Conservation (phyloP, 37 sponge, comb jelly and placozoan species). For the Spongia lamella region DNA sequence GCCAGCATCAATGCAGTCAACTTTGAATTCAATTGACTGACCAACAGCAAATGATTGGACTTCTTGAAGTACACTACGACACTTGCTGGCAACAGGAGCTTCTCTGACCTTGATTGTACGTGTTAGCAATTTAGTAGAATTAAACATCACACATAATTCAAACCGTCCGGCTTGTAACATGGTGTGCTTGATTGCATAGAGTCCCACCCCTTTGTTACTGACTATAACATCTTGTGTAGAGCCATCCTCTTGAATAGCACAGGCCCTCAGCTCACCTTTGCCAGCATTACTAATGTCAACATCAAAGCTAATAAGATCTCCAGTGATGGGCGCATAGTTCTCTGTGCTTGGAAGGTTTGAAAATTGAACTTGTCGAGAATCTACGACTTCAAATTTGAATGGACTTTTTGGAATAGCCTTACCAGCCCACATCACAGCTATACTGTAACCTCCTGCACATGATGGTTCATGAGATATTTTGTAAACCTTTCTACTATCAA, state of each 20-base stretch:
- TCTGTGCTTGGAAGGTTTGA: no score
- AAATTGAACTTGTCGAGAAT: constrained; percentile 26
- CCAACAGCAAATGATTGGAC: constrained; percentile 24
- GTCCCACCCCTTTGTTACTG: constrained; percentile 57
- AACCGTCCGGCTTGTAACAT: constrained; percentile 38
- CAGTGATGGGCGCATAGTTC: no score
- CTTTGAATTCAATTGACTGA: constrained; percentile 39
- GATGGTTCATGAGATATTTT: constrained; percentile 54
- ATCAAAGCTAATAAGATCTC: no score
- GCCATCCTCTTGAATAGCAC: background rate
- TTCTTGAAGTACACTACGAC: constrained; percentile 25
- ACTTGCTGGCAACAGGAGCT: constrained; percentile 61
- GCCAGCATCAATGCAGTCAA: constrained; percentile 58
- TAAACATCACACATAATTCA: constrained; percentile 32
- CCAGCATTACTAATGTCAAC: no score
- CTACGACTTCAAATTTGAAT: constrained; percentile 61
- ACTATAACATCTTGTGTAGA: constrained; percentile 36
- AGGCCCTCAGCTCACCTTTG: no score
- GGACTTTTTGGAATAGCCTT: constrained; percentile 70
- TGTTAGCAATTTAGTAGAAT: constrained; percentile 62
- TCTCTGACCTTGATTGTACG: constrained; percentile 43
- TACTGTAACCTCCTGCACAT: constrained; percentile 52
- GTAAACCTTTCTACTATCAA: constrained; percentile 22
- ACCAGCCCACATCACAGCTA: constrained; percentile 42
- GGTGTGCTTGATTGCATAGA: constrained; percentile 44